These are phyloP conservation scores for Xanthia togata DNA, from an alignment of 2,888 invertebrate species.

Conservation along the genomic window DNA sequence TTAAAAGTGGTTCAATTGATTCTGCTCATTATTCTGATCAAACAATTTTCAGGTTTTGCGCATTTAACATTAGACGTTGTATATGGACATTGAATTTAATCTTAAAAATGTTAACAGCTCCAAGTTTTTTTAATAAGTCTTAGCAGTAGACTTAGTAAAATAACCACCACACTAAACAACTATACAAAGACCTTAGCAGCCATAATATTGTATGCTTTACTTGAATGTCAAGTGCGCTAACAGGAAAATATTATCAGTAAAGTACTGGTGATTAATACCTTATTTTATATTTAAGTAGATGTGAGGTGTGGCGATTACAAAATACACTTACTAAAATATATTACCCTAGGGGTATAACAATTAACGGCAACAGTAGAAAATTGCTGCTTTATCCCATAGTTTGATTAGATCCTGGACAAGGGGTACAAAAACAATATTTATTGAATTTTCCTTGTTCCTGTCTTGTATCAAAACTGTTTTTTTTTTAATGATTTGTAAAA, in stretches of 20 bases:
- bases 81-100: not conserved
- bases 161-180: not conserved
- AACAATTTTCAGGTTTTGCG: too few relatives aligned
- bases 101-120: not conserved
- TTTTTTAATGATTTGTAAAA: too few relatives aligned
- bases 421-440: not conserved
- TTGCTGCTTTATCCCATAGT: too few relatives aligned
- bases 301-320: not conserved
- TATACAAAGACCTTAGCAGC: too few relatives aligned
- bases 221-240: conserved; percentile 10
- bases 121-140: not conserved
- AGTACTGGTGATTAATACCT: conserved; percentile 8
- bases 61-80: too few relatives aligned
- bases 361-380: too few relatives aligned
- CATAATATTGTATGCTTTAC: not conserved
- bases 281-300: not conserved
- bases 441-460: not conserved
- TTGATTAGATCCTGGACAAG: too few relatives aligned
- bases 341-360: not conserved
- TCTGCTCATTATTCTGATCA: too few relatives aligned
- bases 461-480: not conserved
- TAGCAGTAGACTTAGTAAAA: too few relatives aligned
- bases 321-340: not conserved
- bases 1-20: too few relatives aligned
- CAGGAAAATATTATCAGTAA: conserved; percentile 48